These are phyloP conservation scores for Semicossyphus pulcher DNA, from an alignment of 2,113 vertebrate species.

Conservation along the genomic window DNA sequence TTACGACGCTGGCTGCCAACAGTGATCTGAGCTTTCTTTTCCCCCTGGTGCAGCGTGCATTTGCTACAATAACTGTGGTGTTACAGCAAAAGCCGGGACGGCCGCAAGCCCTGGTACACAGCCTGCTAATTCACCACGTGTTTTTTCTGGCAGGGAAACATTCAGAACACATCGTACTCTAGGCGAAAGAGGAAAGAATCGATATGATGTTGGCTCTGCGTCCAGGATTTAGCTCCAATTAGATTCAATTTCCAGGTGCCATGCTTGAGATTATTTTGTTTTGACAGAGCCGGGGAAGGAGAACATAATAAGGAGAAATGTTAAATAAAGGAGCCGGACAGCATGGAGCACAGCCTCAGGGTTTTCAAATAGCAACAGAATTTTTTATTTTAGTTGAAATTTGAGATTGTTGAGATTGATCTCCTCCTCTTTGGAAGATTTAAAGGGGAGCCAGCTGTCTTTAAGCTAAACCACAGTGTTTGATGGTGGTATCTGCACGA, in stretches of 20 bases:
- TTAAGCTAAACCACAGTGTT: conserved; percentile 22
- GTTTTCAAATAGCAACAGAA: conserved; percentile 10
- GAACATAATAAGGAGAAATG: conserved; percentile 38
- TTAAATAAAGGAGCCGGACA: conserved; percentile 43
- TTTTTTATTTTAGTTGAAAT: conserved; percentile 12
- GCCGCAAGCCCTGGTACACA: conserved; percentile 49
- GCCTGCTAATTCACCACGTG: conserved; percentile 67
- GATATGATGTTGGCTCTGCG: conserved; percentile 44
- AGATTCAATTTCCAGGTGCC: conserved; percentile 70
- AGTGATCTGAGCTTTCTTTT: conserved; percentile 46
- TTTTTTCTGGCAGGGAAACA: conserved; percentile 63
- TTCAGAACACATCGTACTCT: conserved; percentile 52
- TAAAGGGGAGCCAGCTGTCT: conserved; percentile 37
- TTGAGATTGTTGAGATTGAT: conserved; percentile 29
- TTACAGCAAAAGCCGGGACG: conserved; percentile 20
- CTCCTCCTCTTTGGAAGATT: conserved; percentile 27
- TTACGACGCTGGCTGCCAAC: conserved; percentile 43
- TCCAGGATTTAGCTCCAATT: conserved; percentile 64
- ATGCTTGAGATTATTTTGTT: conserved; percentile 68
- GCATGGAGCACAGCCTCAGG: neutral
- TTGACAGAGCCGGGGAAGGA: conserved; percentile 47
- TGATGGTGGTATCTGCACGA: neutral
- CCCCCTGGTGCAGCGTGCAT: conserved; percentile 36
- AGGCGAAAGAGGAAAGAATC: conserved; percentile 57
- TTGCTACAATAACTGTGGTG: conserved; percentile 62